Conservation (phyloP, 1,140 invertebrate genomes). For the Whitmania pigra region DNA sequence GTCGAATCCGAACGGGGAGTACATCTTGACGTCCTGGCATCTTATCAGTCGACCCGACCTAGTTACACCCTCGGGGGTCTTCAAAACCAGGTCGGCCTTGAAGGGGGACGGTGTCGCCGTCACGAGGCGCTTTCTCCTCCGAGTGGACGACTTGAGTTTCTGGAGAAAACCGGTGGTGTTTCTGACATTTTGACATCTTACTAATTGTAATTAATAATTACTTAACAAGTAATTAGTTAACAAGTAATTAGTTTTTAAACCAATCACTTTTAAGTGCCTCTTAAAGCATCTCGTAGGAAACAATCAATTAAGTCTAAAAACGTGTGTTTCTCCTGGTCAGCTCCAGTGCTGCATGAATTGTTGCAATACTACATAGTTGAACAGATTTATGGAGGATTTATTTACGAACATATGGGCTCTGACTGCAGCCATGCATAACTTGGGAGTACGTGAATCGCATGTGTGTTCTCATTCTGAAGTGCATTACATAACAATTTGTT, state of each 20-base stretch:
- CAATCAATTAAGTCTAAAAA: too few species aligned
- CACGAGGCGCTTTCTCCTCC: neutral
- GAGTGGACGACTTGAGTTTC: neutral
- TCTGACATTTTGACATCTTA: too few species aligned
- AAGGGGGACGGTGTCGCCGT: neutral
- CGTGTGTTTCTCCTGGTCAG: too few species aligned
- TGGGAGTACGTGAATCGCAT: too few species aligned
- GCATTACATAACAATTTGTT: too few species aligned
- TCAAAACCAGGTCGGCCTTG: neutral
- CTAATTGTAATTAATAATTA: too few species aligned
- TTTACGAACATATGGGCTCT: too few species aligned
- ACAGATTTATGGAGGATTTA: too few species aligned
- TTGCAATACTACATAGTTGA: too few species aligned
- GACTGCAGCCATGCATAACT: too few species aligned
- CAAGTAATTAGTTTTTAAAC: neutral
- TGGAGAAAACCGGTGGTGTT: neutral
- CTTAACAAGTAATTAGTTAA: neutral
- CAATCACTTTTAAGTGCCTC: neutral
- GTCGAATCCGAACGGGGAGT: neutral
- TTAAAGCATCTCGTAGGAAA: neutral
- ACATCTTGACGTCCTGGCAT: constrained; percentile 3
- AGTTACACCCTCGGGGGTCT: neutral
- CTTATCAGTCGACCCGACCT: neutral
- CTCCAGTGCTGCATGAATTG: neutral
- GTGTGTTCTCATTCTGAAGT: too few species aligned